phyloP scores from a whole-genome alignment of 2,797 vertebrate species.

The Antrozous pallidus region DNA sequence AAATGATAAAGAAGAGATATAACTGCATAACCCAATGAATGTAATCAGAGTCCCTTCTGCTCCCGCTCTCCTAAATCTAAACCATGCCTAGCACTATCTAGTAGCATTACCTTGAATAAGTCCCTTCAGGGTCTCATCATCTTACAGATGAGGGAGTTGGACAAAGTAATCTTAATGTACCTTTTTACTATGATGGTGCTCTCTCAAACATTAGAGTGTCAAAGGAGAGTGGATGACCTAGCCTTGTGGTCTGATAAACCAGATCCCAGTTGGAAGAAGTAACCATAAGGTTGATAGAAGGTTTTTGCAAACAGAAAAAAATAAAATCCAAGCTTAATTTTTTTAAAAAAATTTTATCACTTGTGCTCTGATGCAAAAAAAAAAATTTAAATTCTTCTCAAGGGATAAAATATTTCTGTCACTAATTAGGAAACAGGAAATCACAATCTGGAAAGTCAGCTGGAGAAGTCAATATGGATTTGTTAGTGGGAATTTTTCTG shows the following conservation, averaged over 20 bases:
- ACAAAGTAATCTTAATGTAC: neutral
- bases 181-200: neutral
- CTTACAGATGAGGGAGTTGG: neutral
- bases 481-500: neutral
- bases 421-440: neutral
- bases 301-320: neutral
- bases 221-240: neutral
- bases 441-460: neutral
- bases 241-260: neutral
- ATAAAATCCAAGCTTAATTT: neutral
- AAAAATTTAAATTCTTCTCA: neutral
- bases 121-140: neutral
- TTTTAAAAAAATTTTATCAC: neutral
- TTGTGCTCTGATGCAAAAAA: neutral
- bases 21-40: neutral
- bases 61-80: neutral
- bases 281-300: neutral
- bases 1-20: neutral
- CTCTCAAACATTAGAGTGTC: neutral
- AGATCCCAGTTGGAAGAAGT: neutral
- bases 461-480: neutral
- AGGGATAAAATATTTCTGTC: neutral
- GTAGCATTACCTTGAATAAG: neutral
- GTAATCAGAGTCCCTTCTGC: rapidly evolving
- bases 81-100: neutral